Conservation (phyloP, 2,113 vertebrate genomes). For the Vireo altiloquus region DNA sequence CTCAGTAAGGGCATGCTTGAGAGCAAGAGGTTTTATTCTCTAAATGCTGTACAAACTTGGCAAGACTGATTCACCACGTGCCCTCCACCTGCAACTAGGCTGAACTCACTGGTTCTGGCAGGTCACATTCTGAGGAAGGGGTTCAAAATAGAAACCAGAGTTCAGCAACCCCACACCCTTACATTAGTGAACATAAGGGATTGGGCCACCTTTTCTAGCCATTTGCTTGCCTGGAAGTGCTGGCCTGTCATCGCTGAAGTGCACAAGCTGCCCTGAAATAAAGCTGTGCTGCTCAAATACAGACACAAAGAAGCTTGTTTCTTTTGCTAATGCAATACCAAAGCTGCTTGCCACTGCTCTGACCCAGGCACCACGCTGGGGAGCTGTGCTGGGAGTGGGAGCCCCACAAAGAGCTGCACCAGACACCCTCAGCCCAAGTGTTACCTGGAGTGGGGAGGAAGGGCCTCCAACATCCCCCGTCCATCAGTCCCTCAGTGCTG, state of each 20-base stretch:
- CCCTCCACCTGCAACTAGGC: background rate
- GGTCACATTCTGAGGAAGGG: background rate
- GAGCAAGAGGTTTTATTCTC: background rate
- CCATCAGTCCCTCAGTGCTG: background rate
- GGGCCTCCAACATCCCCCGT: background rate
- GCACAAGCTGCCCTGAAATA: background rate
- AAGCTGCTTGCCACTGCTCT: background rate
- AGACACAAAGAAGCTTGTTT: background rate
- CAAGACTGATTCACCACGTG: fast-evolving
- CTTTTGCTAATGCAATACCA: background rate
- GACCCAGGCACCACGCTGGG: background rate
- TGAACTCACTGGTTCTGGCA: background rate
- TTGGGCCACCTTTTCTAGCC: background rate
- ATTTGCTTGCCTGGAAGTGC: background rate
- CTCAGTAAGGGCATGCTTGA: background rate
- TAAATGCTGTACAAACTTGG: background rate
- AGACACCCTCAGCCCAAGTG: fast-evolving
- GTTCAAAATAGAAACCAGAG: background rate
- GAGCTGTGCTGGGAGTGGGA: background rate
- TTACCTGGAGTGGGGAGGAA: background rate
- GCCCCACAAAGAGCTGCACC: fast-evolving
- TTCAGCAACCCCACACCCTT: background rate
- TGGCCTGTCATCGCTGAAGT: background rate
- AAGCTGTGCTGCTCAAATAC: background rate
- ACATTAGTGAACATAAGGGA: background rate